Evolutionary conservation across 2,888 invertebrate genomes (phyloP), one percentile per base, ranked within the genome.

Genomic region (Agrypnus murinus): DNA sequence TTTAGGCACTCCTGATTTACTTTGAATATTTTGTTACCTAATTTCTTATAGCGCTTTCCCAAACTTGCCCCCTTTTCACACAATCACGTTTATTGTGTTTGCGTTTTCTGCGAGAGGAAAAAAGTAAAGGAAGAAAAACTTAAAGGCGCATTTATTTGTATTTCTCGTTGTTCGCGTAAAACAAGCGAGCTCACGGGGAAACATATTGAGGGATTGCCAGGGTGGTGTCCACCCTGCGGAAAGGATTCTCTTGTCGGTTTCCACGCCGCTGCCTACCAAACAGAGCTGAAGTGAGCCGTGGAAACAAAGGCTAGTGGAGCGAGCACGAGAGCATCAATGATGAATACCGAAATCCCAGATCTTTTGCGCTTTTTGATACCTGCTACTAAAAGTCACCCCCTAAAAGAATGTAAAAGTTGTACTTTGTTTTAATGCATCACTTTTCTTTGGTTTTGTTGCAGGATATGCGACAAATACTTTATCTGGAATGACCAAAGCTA

Each of bases 401-500:
- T 14, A 19, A 3, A 57, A 43, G 45, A 63, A 46, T 15, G 17
- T 57, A 19, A 12, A 73, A 66, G 66, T 70, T 66, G 68, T 69
- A 75, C 75, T 60, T 50, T 74, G 5, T 25, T 25, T 79, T 74
- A 72, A 65, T 32, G 15, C 3, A 4, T 5, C 25, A 25, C 36
- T 71, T 67, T 77, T 75, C 82, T 83, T 85, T 84, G 82, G 81
- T 92, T 85, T 84, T 82, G 81, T 92, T 91, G 5, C 89, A 95
- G 95, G 95, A 84, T 95, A 96, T 89, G 92, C 93, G 85, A 91
- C 93, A 85, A 95, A 95, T 87, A 90, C 93, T 60, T 86, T 94
- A 82, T 90, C 90, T 77, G 92, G 90, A 75, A 92, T 93, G 92
- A 93, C 93, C 74, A 95, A 95, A 86, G 90, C 94, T 80, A 92